phyloP scores from a whole-genome alignment of 2,113 vertebrate species.

The Gorsachius goisagi region DNA sequence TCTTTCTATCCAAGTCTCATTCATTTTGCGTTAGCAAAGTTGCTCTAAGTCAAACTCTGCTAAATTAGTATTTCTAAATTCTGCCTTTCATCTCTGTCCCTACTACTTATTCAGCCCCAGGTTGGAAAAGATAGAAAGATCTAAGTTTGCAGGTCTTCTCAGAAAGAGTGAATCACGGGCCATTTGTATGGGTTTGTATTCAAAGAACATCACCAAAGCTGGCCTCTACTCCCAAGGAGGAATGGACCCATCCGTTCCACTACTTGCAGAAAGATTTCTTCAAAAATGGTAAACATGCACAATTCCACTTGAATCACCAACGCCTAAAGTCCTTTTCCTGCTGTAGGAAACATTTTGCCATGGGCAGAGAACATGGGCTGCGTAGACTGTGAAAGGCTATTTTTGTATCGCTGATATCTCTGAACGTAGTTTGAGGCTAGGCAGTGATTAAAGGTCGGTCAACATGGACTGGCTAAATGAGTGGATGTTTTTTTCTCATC shows the following conservation, averaged over 20 bases:
- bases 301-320: background rate
- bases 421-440: background rate
- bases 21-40: constrained; percentile 34
- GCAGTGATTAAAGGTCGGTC: constrained; percentile 8
- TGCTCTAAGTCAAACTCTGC: constrained; percentile 20
- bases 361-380: background rate
- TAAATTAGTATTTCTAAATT: constrained; percentile 32
- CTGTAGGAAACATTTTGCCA: background rate
- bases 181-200: background rate
- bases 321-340: background rate
- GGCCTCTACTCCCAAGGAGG: background rate
- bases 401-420: background rate
- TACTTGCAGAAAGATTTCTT: background rate
- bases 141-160: background rate
- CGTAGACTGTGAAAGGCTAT: background rate
- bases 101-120: background rate
- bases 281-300: background rate
- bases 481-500: background rate
- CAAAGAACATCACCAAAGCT: background rate
- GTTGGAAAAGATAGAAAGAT: background rate
- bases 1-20: constrained; percentile 40
- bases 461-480: background rate
- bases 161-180: background rate
- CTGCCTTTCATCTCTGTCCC: constrained; percentile 12
- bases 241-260: background rate